phyloP scores from a whole-genome alignment of 2,113 vertebrate species.

The Chascanopsetta lugubris region DNA sequence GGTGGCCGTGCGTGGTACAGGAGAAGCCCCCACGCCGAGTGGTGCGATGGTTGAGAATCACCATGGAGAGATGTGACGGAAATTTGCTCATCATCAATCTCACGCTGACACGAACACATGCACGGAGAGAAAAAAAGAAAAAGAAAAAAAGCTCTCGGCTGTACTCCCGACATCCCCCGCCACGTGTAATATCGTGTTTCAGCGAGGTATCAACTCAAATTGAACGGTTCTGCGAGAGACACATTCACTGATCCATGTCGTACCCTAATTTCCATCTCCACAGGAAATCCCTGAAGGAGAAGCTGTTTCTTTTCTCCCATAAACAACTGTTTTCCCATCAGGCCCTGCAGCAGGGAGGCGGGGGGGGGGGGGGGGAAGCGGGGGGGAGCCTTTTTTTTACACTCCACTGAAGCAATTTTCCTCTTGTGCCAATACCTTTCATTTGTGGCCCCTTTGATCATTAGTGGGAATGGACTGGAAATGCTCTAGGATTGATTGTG shows the following conservation, averaged over 20 bases:
- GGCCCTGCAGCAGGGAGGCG: constrained; percentile 27
- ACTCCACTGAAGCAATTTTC: constrained; percentile 39
- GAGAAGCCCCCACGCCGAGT: constrained; percentile 3
- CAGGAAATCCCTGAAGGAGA: constrained; percentile 40
- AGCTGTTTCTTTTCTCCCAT: constrained; percentile 44
- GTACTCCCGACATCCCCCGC: constrained; percentile 34
- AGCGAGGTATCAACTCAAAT: constrained; percentile 16
- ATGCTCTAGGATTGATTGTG: constrained; percentile 52
- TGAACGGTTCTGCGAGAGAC: constrained; percentile 29
- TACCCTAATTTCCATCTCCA: constrained; percentile 56
- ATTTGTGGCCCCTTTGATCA: constrained; percentile 50
- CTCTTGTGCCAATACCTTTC: constrained; percentile 32
- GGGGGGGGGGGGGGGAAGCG: too few relatives aligned
- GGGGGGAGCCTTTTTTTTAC: constrained; percentile 29
- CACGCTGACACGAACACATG: constrained; percentile 15
- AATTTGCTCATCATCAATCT: constrained; percentile 20
- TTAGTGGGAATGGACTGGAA: constrained; percentile 30
- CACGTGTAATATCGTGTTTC: constrained; percentile 24
- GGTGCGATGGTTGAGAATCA: constrained; percentile 25
- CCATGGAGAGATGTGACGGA: constrained; percentile 45
- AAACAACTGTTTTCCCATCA: constrained; percentile 56
- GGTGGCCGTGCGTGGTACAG: constrained; percentile 14
- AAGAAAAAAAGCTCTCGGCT: background rate
- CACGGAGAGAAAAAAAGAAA: background rate
- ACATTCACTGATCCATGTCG: constrained; percentile 46